Percentiles rank a stretch among this genome's conserved stretches.
phyloP scores from a whole-genome alignment of 2,113 vertebrate species.

The Cyprinus carpio region DNA sequence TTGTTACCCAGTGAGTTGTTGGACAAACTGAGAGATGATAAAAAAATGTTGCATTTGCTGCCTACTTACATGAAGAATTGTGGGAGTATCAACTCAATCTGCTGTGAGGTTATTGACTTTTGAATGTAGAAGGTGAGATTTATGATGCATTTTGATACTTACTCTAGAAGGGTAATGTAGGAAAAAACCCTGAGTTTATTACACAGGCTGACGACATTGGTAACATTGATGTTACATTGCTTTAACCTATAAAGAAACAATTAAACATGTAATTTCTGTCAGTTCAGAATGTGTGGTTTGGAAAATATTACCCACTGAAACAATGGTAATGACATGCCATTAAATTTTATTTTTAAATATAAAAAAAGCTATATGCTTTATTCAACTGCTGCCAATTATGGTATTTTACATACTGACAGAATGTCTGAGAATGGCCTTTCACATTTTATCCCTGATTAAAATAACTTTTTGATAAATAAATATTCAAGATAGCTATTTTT shows the following conservation, averaged over 20 bases:
- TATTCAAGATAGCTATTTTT: background rate
- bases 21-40: constrained; percentile 75
- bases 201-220: constrained; percentile 61
- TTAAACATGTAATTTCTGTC: background rate
- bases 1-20: constrained; percentile 76
- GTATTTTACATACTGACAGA: no score
- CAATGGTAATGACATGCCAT: background rate
- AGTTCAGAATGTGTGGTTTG: background rate
- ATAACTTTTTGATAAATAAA: background rate
- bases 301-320: background rate
- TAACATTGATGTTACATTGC: constrained; percentile 63
- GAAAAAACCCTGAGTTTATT: constrained; percentile 56
- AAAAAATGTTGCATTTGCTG: background rate
- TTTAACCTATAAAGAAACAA: constrained; percentile 60
- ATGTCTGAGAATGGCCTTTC: background rate
- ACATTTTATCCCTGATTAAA: background rate
- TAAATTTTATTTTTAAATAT: no score
- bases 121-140: background rate
- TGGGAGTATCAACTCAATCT: background rate
- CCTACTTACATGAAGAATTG: background rate
- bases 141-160: constrained; percentile 51
- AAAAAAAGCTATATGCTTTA: no score
- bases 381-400: no score
- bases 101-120: background rate
- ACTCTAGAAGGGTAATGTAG: constrained; percentile 68